Conservation (phyloP, 2,797 vertebrate genomes). For the Coregonus sp. region DNA sequence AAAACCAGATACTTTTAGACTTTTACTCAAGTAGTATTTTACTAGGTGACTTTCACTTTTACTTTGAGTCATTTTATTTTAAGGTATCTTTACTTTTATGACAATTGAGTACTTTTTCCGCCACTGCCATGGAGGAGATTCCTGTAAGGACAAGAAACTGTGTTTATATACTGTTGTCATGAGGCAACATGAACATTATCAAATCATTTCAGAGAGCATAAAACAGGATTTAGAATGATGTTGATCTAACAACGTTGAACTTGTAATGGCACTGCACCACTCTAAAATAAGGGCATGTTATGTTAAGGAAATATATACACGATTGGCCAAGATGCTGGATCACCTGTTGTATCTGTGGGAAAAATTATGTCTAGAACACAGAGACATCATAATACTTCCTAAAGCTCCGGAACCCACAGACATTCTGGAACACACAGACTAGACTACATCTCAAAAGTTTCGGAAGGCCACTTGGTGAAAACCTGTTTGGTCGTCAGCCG, state of each 20-base stretch:
- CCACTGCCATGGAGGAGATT: slow-evolving; percentile 7
- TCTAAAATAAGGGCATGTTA: slow-evolving; percentile 20
- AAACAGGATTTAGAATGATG: slow-evolving; percentile 38
- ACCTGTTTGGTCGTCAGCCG: slow-evolving; percentile 44
- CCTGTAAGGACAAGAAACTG: slow-evolving; percentile 26
- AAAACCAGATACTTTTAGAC: no score
- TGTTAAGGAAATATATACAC: neutral
- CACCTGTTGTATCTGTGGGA: slow-evolving; percentile 11
- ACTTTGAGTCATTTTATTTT: no score
- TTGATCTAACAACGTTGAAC: slow-evolving; percentile 38
- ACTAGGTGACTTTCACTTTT: no score
- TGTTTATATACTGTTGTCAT: slow-evolving; percentile 22
- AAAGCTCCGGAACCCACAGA: slow-evolving; percentile 38
- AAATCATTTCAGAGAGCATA: slow-evolving; percentile 35
- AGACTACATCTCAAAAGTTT: neutral
- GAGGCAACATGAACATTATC: slow-evolving; percentile 35
- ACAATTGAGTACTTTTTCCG: no score
- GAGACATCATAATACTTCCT: slow-evolving; percentile 33
- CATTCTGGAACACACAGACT: neutral
- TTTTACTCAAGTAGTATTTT: no score
- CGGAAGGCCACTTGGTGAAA: slow-evolving; percentile 38
- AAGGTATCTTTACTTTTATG: no score
- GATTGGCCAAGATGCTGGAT: slow-evolving; percentile 1
- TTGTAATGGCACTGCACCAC: slow-evolving; percentile 31
- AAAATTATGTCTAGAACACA: slow-evolving; percentile 13